These are phyloP conservation scores for Benitochromis conjunctus DNA, from an alignment of 2,113 vertebrate genomes.

Conservation along the genomic window DNA sequence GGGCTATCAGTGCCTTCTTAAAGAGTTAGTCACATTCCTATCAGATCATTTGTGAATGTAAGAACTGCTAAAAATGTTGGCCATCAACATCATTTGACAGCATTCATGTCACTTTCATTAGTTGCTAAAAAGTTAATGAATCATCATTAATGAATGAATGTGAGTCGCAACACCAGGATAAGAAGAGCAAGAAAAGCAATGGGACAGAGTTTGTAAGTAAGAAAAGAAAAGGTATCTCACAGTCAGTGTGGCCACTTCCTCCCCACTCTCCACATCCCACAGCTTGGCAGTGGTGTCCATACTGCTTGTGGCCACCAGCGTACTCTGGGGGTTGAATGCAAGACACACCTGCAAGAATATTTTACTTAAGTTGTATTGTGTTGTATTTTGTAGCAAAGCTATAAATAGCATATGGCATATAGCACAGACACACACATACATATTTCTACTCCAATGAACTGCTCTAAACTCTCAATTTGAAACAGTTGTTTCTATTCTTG, in stretches of 20 bases:
- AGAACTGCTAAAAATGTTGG: not conserved
- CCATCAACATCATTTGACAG: not conserved
- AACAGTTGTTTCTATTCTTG: not conserved
- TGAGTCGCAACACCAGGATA: not conserved
- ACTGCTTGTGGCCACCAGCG: constrained; percentile 90
- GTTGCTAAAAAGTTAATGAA: not conserved
- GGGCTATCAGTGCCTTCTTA: not conserved
- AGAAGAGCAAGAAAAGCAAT: not conserved
- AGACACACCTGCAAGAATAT: constrained; percentile 81
- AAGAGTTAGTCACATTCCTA: not conserved
- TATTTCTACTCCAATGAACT: not conserved
- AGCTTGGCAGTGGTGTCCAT: constrained; percentile 88
- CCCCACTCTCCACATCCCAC: constrained; percentile 88
- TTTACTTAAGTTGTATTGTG: not conserved
- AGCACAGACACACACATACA: not conserved
- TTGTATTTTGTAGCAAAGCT: not conserved
- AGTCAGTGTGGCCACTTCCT: constrained; percentile 78
- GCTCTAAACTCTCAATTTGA: not conserved
- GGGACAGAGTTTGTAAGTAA: not conserved
- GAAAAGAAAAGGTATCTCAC: constrained; percentile 69
- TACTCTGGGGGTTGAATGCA: constrained; percentile 92
- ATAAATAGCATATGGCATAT: not conserved
- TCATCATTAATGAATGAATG: not conserved
- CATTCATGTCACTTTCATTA: not conserved
- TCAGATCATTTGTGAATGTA: not conserved